phyloP scores from a whole-genome alignment of 37 sponge, comb jelly and placozoan genomes.

The Oopsacas minuta region DNA sequence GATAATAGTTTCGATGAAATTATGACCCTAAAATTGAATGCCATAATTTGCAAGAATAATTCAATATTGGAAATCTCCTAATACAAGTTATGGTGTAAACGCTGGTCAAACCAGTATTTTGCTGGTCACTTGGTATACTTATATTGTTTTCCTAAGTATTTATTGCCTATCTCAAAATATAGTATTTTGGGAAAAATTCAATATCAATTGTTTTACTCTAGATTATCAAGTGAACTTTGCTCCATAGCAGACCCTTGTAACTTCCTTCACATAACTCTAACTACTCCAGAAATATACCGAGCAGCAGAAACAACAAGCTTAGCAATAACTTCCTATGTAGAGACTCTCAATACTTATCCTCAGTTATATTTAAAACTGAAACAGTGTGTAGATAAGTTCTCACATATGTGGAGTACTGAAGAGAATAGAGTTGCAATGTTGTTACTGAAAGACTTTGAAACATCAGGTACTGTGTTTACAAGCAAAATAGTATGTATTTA shows the following conservation, averaged over 20 bases:
- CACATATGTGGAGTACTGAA: conserved; percentile 13
- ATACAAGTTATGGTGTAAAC: no score
- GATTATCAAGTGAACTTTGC: neutral
- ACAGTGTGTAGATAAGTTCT: conserved; percentile 22
- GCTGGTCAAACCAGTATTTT: no score
- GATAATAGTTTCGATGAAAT: no score
- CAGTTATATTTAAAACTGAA: conserved; percentile 32
- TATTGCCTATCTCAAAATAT: no score
- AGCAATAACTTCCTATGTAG: conserved; percentile 36
- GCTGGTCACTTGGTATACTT: no score
- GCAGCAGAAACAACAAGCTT: conserved; percentile 35
- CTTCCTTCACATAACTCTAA: conserved; percentile 29
- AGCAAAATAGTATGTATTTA: no score
- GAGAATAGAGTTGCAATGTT: conserved; percentile 31
- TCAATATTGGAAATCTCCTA: no score
- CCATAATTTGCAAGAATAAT: no score
- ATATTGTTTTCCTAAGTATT: no score
- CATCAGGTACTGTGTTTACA: conserved; percentile 3
- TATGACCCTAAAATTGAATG: no score
- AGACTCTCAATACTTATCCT: conserved; percentile 46
- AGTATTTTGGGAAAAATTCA: no score
- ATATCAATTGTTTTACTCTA: no score
- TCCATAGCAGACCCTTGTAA: neutral
- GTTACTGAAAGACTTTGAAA: conserved; percentile 69
- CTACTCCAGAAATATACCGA: conserved; percentile 19